Evolutionary conservation across 2,888 invertebrate species (phyloP).

Genomic region (Bedellia somnulentella): DNA sequence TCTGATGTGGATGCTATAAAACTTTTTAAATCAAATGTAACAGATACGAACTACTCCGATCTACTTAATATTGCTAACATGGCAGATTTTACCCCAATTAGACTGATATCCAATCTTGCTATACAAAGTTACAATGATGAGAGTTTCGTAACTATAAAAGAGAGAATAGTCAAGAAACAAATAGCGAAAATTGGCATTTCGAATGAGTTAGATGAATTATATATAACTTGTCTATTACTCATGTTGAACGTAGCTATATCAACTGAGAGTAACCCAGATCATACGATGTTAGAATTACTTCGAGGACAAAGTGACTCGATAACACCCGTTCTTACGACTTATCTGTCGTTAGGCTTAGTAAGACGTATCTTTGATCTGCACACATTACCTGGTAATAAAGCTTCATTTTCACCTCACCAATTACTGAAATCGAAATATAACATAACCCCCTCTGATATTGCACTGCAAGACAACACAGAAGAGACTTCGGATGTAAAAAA

Average conservation of each 20-base stretch:
- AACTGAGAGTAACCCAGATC: constrained; percentile 18
- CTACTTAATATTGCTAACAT: too few species aligned
- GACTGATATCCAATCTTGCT: too few species aligned
- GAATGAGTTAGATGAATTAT: constrained; percentile 37
- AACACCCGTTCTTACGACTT: constrained; percentile 23
- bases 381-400: constrained; percentile 23
- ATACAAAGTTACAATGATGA: constrained; percentile 13
- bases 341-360: constrained; percentile 25
- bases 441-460: constrained; percentile 39
- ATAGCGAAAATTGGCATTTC: constrained; percentile 27
- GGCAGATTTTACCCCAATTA: too few species aligned
- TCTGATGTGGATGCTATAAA: too few species aligned
- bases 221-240: constrained; percentile 30
- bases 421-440: constrained; percentile 42
- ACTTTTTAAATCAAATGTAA: too few species aligned
- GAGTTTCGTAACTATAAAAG: constrained; percentile 15
- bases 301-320: constrained; percentile 33
- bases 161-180: constrained; percentile 23
- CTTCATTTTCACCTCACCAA: constrained; percentile 36
- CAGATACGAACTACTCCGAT: too few species aligned
- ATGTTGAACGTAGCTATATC: constrained; percentile 22
- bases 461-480: constrained; percentile 41
- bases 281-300: constrained; percentile 27
- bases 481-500: constrained; percentile 52
- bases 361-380: constrained; percentile 26